Evolutionary conservation across 2,797 vertebrate species (phyloP).

Genomic region (Thamnophis elegans): DNA sequence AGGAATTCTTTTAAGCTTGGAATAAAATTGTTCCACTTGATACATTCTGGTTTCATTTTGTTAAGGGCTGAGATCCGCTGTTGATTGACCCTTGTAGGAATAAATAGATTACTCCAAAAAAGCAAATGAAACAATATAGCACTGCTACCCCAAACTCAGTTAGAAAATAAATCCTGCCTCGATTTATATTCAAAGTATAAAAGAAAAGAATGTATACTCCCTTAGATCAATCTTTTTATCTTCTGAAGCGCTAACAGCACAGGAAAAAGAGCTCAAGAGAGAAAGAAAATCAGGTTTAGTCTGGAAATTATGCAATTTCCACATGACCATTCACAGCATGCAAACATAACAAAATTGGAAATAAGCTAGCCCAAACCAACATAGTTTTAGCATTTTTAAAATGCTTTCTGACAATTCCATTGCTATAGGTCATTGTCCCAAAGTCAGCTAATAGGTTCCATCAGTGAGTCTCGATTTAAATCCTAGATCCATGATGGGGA

Average conservation of each 20-base stretch:
- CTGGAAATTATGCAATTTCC: background rate
- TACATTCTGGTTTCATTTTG: background rate
- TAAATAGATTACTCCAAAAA: background rate
- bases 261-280: background rate
- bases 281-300: background rate
- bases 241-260: background rate
- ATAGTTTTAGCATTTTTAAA: background rate
- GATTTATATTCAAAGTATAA: background rate
- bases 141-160: background rate
- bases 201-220: background rate
- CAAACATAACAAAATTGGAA: background rate
- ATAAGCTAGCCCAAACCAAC: background rate
- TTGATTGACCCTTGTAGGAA: background rate
- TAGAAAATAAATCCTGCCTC: background rate
- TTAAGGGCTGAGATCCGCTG: background rate
- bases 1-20: background rate
- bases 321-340: background rate
- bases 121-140: background rate
- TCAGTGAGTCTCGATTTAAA: background rate
- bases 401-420: background rate
- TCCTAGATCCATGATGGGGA: background rate
- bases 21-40: background rate
- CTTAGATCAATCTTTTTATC: background rate
- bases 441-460: background rate
- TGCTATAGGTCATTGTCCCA: background rate